Percentiles rank a stretch among this genome's conserved stretches.
Conservation (phyloP, 1,140 invertebrate species). For the Penaeus vannamei region DNA sequence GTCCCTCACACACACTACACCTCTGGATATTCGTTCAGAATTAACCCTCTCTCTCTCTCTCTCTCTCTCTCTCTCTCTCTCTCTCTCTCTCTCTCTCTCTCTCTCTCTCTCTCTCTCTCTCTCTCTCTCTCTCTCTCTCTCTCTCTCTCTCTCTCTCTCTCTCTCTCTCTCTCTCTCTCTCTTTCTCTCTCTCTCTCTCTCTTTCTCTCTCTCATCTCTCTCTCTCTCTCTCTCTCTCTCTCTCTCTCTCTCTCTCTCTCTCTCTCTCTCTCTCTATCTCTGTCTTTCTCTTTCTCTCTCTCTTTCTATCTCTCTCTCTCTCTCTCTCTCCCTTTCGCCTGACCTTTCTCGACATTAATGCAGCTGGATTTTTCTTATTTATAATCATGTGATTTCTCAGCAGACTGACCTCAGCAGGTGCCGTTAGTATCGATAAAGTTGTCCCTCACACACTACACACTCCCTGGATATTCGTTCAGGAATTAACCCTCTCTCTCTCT, state of each 20-base stretch:
- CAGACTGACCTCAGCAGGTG: no score
- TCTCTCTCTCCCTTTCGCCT: background rate
- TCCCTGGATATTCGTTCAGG: no score
- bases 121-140: slow-evolving; percentile 40
- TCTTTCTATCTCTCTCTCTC: no score
- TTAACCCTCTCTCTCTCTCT: background rate
- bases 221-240: background rate
- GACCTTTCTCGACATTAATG: no score
- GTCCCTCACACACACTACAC: no score
- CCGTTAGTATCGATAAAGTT: no score
- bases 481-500: background rate
- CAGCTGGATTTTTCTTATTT: no score
- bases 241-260: background rate
- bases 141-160: slow-evolving; percentile 2
- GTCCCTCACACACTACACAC: no score
- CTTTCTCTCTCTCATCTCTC: no score
- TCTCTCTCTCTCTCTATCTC: no score
- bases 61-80: background rate
- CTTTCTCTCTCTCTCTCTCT: background rate
- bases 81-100: slow-evolving; percentile 23
- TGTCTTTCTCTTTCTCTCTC: no score
- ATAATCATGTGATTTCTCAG: no score
- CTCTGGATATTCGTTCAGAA: background rate
- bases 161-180: background rate
- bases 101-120: slow-evolving; percentile 38